Base-by-base conservation (phyloP, 2,797 vertebrate genomes). In the Danio aesculapii region DNA sequence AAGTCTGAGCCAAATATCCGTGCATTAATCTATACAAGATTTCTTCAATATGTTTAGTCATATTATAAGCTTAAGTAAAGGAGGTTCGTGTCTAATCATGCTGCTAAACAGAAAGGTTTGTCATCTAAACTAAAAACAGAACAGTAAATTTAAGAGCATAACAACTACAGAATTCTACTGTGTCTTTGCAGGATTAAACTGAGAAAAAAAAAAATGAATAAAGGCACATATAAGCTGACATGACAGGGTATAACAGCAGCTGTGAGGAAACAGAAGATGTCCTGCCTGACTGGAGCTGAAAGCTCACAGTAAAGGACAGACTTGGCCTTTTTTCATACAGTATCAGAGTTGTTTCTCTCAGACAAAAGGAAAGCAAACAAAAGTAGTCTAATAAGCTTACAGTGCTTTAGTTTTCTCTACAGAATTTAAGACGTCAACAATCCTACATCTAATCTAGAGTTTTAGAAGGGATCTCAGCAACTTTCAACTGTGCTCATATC, bases 311-410 rank as follows among this genome's bases (percentile, higher is more conserved):
- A n/a, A 19, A 44, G 52, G 52, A 53, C 49, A 70, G 30, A 41
- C 7, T 21, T 41, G 67, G 41, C 67, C 67, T 53, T 6, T 10
- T 70, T 50, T 47, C 30, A 30, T 30, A 55, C 58, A 13, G 11
- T 21, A 70, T 53, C 67, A n/a, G 19, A 41, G 10, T 53, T 57
- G 11, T 57, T 57, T 72, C 7, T 57, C 41, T 12, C 12, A 57
- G 52, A 72, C 52, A 72, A 57, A 72, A 44, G n/a, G 41, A 19
- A n/a, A 57, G 6, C 6, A 55, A 70, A 68, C 30, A 68, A 13
- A 68, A 21, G 52, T 4, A 52, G 30, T 30, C 19, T 12, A 12
- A 68, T 14, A 68, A 30, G 12, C 19, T 5, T 14, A 13, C 12
- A 21, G 30, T 30, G 30, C 30, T 30, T 21, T 0, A 49, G 13